Conservation (phyloP, 2,113 vertebrate species). For the Corythornis vintsioides region DNA sequence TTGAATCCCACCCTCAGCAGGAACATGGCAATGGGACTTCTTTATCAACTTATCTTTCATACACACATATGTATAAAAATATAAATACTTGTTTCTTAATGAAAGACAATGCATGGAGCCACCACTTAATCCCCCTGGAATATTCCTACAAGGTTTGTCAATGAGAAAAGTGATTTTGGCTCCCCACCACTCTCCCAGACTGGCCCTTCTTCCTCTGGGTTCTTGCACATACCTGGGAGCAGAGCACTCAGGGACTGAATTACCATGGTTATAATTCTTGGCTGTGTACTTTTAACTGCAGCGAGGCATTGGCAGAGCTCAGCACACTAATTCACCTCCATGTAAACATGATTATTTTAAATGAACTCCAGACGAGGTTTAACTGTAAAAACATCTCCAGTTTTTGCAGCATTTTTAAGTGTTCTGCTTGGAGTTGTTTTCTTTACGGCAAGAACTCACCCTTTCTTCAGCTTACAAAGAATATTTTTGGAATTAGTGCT, state of each 20-base stretch:
- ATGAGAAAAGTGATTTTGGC: not conserved
- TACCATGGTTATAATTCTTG: conserved; percentile 26
- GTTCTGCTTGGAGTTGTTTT: conserved; percentile 44
- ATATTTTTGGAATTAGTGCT: conserved; percentile 55
- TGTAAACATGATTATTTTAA: conserved; percentile 66
- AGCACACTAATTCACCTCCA: conserved; percentile 56
- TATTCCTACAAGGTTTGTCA: not conserved
- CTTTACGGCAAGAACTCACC: conserved; percentile 14
- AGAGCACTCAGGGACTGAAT: not conserved
- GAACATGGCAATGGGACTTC: not conserved
- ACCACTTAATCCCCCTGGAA: not conserved
- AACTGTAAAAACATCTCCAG: conserved; percentile 66
- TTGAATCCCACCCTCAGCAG: not conserved
- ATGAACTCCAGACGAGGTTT: conserved; percentile 66
- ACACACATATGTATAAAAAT: no score
- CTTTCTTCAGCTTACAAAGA: conserved; percentile 48
- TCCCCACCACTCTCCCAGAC: not conserved
- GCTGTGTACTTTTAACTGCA: conserved; percentile 2
- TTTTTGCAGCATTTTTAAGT: conserved; percentile 42
- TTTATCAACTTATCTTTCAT: not conserved
- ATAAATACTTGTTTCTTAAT: not conserved
- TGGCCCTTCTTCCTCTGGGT: not conserved
- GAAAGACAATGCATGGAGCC: not conserved
- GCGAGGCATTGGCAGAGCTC: conserved; percentile 31
- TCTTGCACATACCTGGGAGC: not conserved